Base-by-base conservation (phyloP, 2,113 vertebrate genomes). In the Rhinolophus ferrumequinum region DNA sequence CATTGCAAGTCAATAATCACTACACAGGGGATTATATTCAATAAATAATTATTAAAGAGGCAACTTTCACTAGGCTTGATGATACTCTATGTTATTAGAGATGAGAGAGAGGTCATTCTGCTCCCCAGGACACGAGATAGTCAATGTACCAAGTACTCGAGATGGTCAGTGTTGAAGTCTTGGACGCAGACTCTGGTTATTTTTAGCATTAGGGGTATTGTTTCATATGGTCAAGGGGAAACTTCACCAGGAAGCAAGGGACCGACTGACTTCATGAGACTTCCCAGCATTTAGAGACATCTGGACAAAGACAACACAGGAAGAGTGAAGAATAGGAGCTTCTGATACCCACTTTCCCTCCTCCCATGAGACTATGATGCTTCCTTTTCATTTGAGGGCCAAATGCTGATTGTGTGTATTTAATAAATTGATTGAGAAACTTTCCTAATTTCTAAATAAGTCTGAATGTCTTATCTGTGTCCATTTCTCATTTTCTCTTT, bases 371-470 rank as follows among this genome's bases (percentile, higher is more conserved):
- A 80, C 33, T 72, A 7, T 76, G 76, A 19, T 77, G 41, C 88
- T 50, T 88, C 81, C 72, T 94, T 84, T 16, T 76, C 66, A 95
- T 94, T 54, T 91, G 66, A 93, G 50, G 21, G 26, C 22, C 41
- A 52, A 92, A 90, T 69, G 26, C 22, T 44, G 79, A 82, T 26
- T 75, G 7, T 2, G 12, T 24, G 12, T 70, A 67, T n/a, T 93
- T 90, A 89, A 67, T 80, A 35, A 4, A 60, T 26, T 6, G 38
- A 77, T 18, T 44, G 77, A 54, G 66, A 90, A 95, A 26, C 26
- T 83, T 75, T 30, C 38, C 14, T 81, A 13, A 60, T 91, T 91
- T 85, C 73, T 81, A 54, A 90, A 30, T 83, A 84, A 93, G 19
- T 50, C 50, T 73, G 38, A 73, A 58, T 64, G 28, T 56, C 80